Percentiles rank a stretch among this genome's conserved stretches.
phyloP scores from a whole-genome alignment of 30 jellyfish, hydroid and myxozoan species.

The Cassiopea andromeda region DNA sequence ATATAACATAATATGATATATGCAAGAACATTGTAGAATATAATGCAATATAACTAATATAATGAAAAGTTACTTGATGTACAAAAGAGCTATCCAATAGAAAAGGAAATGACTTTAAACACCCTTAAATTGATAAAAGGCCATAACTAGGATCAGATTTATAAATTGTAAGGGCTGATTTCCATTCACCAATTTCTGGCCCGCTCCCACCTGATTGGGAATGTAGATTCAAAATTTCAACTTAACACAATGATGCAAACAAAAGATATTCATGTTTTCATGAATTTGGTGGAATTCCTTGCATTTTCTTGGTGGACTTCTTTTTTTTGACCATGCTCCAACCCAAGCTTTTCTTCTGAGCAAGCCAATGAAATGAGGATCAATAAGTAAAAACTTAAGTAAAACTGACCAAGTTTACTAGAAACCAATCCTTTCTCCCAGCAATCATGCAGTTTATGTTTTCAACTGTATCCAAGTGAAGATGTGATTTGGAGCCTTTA shows the following conservation, averaged over 20 bases:
- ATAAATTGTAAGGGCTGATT: no score
- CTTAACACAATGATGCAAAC: neutral
- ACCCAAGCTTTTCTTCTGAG: neutral
- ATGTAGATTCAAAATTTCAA: neutral
- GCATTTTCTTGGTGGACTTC: neutral
- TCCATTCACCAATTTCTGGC: no score
- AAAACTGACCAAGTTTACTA: constrained; percentile 51
- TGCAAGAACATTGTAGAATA: no score
- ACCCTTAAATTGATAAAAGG: no score
- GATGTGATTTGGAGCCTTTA: constrained; percentile 68
- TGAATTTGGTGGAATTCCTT: no score
- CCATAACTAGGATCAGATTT: no score
- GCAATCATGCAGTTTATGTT: constrained; percentile 59
- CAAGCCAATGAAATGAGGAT: neutral
- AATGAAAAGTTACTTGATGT: no score
- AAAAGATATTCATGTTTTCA: neutral
- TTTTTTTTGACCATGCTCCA: neutral
- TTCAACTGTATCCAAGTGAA: constrained; percentile 71
- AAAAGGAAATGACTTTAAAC: no score
- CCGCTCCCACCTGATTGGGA: neutral
- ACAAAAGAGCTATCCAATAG: no score
- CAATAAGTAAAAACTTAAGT: neutral
- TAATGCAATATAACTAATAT: no score
- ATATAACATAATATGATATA: neutral
- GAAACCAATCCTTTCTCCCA: constrained; percentile 65